These are phyloP conservation scores for Microchrysa polita DNA, from an alignment of 2,888 invertebrate species.

Conservation along the genomic window DNA sequence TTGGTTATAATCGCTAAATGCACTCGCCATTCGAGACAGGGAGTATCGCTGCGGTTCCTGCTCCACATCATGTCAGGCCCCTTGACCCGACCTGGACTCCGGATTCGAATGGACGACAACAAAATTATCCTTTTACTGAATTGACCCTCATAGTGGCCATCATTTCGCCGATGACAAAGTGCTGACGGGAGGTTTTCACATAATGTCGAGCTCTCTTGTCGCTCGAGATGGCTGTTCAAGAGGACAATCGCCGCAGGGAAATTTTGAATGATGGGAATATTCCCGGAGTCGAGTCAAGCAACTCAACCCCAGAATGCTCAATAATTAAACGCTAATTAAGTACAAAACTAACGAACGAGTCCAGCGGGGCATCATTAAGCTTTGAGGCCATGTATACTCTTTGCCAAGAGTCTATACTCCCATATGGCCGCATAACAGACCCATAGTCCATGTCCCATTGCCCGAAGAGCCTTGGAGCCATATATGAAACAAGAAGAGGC, in stretches of 20 bases:
- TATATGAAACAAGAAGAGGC: too few relatives aligned
- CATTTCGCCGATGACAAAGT: neutral
- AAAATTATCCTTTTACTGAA: conserved; percentile 1
- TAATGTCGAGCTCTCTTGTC: neutral
- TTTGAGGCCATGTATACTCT: conserved; percentile 7
- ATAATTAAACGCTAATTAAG: conserved; percentile 40
- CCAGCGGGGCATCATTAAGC: conserved; percentile 40
- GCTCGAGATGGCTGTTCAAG: too few relatives aligned
- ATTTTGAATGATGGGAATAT: neutral
- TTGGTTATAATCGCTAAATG: too few relatives aligned
- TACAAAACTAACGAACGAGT: conserved; percentile 30
- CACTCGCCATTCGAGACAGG: too few relatives aligned
- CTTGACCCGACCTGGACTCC: neutral
- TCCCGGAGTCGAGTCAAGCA: neutral
- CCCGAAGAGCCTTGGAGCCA: conserved; percentile 37
- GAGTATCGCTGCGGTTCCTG: neutral
- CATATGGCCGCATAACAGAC: conserved; percentile 25
- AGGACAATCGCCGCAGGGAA: neutral
- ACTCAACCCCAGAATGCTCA: conserved; percentile 2
- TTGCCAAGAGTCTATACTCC: neutral
- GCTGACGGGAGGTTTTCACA: neutral
- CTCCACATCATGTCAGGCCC: neutral
- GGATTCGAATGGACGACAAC: neutral
- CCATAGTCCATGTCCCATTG: conserved; percentile 12
- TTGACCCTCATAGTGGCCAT: neutral